Conservation (phyloP, 1,140 invertebrate genomes). For the Streblospio benedicti region DNA sequence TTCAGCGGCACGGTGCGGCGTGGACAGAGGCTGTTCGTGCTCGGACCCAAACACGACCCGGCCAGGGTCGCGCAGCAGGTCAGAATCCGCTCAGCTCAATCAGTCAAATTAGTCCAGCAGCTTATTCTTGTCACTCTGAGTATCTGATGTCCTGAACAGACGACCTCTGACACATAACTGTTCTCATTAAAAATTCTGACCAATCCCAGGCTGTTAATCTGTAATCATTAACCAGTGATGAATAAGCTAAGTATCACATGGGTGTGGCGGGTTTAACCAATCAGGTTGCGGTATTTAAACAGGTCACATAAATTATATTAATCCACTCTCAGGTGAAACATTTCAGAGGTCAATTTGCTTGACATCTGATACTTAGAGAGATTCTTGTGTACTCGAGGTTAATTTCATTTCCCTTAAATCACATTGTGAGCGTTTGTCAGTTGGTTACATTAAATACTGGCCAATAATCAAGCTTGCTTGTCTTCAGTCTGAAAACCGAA, state of each 20-base stretch:
- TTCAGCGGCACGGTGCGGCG: conserved; percentile 77
- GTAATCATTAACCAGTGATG: background rate
- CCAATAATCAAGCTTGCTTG: too few species aligned
- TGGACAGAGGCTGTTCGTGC: conserved; percentile 70
- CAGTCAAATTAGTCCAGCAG: conserved; percentile 4
- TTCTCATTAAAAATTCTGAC: background rate
- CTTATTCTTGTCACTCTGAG: background rate
- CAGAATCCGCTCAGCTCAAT: background rate
- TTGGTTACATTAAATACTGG: too few species aligned
- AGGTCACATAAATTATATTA: too few species aligned
- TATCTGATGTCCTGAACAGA: background rate
- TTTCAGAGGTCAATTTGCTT: too few species aligned
- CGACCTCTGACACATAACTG: background rate
- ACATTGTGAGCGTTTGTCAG: too few species aligned
- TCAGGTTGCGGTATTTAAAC: too few species aligned
- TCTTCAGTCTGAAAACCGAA: too few species aligned
- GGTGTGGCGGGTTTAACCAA: too few species aligned
- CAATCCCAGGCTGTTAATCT: background rate
- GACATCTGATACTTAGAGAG: too few species aligned
- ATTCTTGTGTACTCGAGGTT: too few species aligned
- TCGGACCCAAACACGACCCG: conserved; percentile 86
- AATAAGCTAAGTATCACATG: background rate
- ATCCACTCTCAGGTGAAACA: too few species aligned
- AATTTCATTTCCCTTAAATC: too few species aligned
- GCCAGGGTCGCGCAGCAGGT: conserved; percentile 50